A percentile compares a stretch with the other conserved stretches of the same genome.
Evolutionary conservation across 2,797 vertebrate genomes (phyloP).

Genomic region (Gymnoscopelus microlampas): DNA sequence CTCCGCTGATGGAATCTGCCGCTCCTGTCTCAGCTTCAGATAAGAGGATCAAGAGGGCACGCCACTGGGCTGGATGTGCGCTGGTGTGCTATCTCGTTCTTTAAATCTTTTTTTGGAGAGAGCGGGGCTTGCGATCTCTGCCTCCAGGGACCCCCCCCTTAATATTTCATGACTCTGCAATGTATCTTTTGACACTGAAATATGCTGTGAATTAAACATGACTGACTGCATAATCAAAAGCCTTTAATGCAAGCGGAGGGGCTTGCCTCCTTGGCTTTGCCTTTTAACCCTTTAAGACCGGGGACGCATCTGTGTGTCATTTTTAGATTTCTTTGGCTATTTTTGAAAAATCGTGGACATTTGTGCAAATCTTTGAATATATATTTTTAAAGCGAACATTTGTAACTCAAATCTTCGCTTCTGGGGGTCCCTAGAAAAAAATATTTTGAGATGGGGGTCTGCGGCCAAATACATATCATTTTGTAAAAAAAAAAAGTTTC

Average conservation of each 20-base stretch:
- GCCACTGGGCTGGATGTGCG: constrained; percentile 65
- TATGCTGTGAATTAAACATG: constrained; percentile 80
- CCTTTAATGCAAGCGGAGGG: constrained; percentile 63
- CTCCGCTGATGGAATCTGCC: constrained; percentile 50
- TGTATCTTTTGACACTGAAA: constrained; percentile 79
- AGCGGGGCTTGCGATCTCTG: constrained; percentile 55
- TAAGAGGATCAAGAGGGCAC: constrained; percentile 69
- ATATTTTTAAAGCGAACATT: too few species aligned
- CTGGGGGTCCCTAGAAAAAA: too few species aligned
- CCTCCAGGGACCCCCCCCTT: constrained; percentile 58
- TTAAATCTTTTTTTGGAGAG: constrained; percentile 72
- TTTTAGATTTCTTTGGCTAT: too few species aligned
- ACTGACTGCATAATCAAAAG: constrained; percentile 70
- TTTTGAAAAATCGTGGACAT: too few species aligned
- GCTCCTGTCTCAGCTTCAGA: constrained; percentile 54
- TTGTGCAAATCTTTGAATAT: too few species aligned
- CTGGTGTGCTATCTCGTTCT: constrained; percentile 65
- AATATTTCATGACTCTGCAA: constrained; percentile 79
- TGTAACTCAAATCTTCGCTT: too few species aligned
- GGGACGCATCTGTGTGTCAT: too few species aligned
- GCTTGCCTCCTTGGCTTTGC: constrained; percentile 44
- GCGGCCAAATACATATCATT: too few species aligned
- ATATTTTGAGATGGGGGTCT: too few species aligned
- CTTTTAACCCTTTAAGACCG: too few species aligned
- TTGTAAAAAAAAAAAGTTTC: too few species aligned